These are phyloP conservation scores for Pteria penguin DNA, from an alignment of 2,888 invertebrate species.

Conservation along the genomic window DNA sequence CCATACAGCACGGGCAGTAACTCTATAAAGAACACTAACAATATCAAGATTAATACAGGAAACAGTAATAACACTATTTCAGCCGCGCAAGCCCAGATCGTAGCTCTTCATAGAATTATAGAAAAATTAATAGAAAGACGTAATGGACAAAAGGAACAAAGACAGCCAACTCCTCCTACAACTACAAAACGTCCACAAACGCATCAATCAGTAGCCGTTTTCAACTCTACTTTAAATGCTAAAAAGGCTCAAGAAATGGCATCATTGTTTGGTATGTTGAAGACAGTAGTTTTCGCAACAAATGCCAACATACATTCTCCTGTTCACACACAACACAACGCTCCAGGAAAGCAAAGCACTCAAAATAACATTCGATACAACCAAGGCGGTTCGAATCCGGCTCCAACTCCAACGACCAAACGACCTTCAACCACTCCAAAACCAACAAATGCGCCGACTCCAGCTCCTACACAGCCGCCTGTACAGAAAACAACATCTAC, in stretches of 20 bases:
- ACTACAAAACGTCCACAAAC: neutral
- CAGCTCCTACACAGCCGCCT: neutral
- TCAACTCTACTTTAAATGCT: neutral
- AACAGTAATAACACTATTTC: neutral
- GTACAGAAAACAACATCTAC: neutral
- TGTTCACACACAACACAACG: conserved; percentile 21
- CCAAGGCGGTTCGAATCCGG: neutral
- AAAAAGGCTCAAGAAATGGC: neutral
- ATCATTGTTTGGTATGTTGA: neutral
- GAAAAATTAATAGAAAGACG: neutral
- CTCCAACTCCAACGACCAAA: neutral
- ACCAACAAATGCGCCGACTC: neutral
- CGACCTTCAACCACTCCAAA: neutral
- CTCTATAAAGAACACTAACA: neutral
- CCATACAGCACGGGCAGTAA: neutral
- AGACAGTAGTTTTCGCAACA: conserved; percentile 12
- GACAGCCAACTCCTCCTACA: neutral
- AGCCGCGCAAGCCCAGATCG: neutral
- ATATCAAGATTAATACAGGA: neutral
- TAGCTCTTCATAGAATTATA: neutral
- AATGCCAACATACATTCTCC: conserved; percentile 25
- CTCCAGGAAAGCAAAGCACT: neutral
- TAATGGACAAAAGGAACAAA: neutral
- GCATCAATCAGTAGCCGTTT: neutral
- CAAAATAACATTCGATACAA: neutral